Base-by-base conservation (phyloP, 2,888 invertebrate genomes). In the Phymatocera aterrima region DNA sequence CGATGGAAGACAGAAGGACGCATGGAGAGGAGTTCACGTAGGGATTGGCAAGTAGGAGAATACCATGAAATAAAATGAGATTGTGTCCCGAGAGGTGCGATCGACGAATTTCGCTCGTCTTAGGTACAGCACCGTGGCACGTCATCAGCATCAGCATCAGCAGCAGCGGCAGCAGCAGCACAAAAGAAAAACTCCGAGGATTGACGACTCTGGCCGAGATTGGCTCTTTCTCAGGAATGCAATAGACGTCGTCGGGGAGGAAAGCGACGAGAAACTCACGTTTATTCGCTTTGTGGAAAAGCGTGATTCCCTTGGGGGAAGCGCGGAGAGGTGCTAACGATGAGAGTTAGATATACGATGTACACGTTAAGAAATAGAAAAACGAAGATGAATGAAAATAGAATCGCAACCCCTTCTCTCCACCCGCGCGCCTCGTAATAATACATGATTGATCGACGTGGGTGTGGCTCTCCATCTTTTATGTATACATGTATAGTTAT, bases 211-310 rank as follows among this genome's bases (percentile, higher is more conserved):
- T 83, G 80, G 81, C 84, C 81, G 83, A 85, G 84, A 84, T 84
- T 84, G 85, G 81, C 82, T 85, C 82, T 81, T 75, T 82, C 77
- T 79, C 77, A 81, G 84, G 84, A 85, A 85, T 85, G 85, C 84
- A 84, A 83, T 85, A 84, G 83, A 83, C 80, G 84, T 84, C 68
- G 31, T 28, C 51, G 8, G 4, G 4, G 61, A 21, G 61, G 24
- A 43, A 12, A 12, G 43, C 12, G 61, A 60, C 60, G 60, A 60
- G 60, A 10, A n/a, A 21, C 37, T 18, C 15, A 15, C 57, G 21
- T 57, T 28, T 24, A 15, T 10, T 15, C 28, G 3, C 24, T 24
- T 24, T 15, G 21, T 57, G 61, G 37, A 61, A 37, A n/a, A 34
- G 18, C 28, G 12, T 21, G 57, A 57, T 57, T 54, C 57, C 57